A percentile compares a stretch with the other conserved stretches of the same genome.
phyloP scores from a whole-genome alignment of 2,113 vertebrate species.

The Empidonax traillii region DNA sequence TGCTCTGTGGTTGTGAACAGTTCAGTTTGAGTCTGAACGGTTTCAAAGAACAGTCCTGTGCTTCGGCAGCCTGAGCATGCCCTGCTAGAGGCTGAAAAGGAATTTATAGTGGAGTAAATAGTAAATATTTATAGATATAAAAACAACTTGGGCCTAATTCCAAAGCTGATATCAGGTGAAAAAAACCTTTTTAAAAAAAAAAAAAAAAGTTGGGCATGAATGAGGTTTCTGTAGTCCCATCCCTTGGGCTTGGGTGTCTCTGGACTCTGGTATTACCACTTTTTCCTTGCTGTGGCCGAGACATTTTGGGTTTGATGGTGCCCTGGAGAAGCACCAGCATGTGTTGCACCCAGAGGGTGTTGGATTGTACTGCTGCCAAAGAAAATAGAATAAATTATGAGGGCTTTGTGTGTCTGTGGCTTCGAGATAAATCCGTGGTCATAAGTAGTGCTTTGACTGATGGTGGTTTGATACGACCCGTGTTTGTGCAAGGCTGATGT shows the following conservation, averaged over 20 bases:
- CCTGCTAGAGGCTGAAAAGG: background rate
- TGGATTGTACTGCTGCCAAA: fast-evolving
- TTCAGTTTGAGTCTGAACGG: background rate
- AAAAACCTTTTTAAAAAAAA: background rate
- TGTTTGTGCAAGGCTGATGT: background rate
- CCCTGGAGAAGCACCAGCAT: background rate
- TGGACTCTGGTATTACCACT: fast-evolving
- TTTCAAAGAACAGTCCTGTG: background rate
- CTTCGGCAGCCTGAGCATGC: background rate
- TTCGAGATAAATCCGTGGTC: background rate
- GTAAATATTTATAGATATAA: background rate
- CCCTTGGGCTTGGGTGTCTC: background rate
- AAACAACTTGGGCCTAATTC: background rate
- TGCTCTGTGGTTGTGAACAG: background rate
- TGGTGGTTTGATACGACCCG: background rate
- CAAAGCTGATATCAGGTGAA: background rate
- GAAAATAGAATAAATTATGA: background rate
- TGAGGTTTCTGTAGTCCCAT: background rate
- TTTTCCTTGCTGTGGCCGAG: background rate
- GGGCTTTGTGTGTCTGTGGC: background rate
- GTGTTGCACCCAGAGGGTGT: fast-evolving
- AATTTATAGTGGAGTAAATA: background rate
- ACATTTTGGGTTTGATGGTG: fast-evolving
- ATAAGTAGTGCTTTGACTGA: background rate
- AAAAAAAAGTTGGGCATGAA: background rate